These are phyloP conservation scores for Nestor notabilis DNA, from an alignment of 2,113 vertebrate genomes.

Conservation along the genomic window DNA sequence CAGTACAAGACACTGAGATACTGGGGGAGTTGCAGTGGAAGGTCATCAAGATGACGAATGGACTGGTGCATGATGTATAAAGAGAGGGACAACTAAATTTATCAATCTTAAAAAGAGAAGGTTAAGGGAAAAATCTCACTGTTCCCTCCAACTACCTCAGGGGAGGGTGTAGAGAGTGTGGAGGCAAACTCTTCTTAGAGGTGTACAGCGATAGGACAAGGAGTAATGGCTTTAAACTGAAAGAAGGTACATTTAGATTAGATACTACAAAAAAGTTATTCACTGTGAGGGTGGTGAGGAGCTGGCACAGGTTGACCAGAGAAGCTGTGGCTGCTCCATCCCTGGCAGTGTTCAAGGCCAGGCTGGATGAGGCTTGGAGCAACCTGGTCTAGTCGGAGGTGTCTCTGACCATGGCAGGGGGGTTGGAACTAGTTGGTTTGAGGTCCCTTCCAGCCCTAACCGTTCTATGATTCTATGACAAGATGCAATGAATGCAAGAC, in stretches of 20 bases:
- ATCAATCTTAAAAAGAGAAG: not conserved
- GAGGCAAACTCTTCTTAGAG: not conserved
- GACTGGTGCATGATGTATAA: not conserved
- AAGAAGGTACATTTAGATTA: not conserved
- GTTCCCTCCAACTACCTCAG: not conserved
- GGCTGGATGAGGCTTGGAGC: not conserved
- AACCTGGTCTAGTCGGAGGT: not conserved
- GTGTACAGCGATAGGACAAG: fast-evolving
- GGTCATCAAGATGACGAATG: not conserved
- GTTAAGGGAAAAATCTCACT: not conserved
- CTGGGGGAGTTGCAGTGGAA: not conserved
- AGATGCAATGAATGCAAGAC: not conserved
- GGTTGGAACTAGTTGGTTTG: not conserved
- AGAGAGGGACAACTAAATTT: not conserved
- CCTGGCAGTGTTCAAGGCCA: not conserved
- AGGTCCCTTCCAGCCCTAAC: not conserved
- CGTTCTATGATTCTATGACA: not conserved
- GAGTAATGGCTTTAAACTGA: not conserved
- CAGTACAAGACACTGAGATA: not conserved
- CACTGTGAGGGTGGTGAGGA: not conserved
- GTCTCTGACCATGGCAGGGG: not conserved
- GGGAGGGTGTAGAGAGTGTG: not conserved
- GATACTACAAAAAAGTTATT: not conserved
- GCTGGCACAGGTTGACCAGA: not conserved
- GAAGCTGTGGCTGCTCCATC: not conserved